Base-by-base conservation (phyloP, 2,113 vertebrate species). In the Choloepus hoffmanni region DNA sequence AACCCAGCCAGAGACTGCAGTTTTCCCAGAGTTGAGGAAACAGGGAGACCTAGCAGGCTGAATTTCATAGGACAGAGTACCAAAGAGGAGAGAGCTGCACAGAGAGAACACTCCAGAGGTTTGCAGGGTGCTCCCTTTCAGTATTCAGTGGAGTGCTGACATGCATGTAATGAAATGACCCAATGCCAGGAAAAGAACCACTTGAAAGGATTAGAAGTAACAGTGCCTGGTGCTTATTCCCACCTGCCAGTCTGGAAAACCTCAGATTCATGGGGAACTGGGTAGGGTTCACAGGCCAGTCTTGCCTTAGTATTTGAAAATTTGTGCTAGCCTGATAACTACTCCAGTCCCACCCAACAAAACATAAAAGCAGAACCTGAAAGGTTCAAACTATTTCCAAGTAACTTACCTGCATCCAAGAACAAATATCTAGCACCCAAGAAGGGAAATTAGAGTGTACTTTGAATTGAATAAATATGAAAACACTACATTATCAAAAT, bases 301-400 rank as follows among this genome's bases (percentile, higher is more conserved):
- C 50, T 33, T 90, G 77, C 26, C 10, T 63, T 40, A 36, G 10
- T 84, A 58, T 26, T 63, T 33, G 43, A 83, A 23, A 58, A 74
- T 72, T 63, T 55, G 7, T 36, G 11, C 24, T 55, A 70, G 28
- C 48, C 19, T 68, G 48, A 58, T 67, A 78, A 79, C 24, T 81
- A 33, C 33, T 87, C 16, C 18, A 60, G 36, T 43, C 11, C 40
- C 68, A 15, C 28, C 40, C 65, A 78, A 67, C 19, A 87, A 73
- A 72, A 65, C 45, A 88, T 89, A 65, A 88, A 92, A 92, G n/a
- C 24, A 84, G 92, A 45, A 40, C 24, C 53, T 53, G 26, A 96
- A 73, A 83, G 48, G 36, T 72, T 84, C 53, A 55, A 84, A 82
- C 33, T 76, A 82, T 83, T 74, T 82, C n/a, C 40, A 86, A 94